Conservation (phyloP, 2,797 vertebrate species). For the Oreortyx pictus region DNA sequence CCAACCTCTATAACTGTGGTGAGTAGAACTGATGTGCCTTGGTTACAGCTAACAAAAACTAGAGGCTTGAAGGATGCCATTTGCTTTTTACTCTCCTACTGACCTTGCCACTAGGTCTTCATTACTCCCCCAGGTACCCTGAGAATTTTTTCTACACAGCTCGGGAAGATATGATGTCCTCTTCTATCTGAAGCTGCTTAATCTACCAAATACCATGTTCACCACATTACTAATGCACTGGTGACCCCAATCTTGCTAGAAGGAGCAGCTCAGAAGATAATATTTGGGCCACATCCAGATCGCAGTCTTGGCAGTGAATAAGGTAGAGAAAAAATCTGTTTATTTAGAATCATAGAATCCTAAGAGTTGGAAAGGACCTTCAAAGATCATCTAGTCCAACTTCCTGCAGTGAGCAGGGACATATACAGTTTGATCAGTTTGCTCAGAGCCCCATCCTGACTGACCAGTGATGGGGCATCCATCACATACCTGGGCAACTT, state of each 20-base stretch:
- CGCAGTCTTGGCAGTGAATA: background rate
- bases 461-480: no score
- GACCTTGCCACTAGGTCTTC: background rate
- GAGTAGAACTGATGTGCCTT: background rate
- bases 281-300: background rate
- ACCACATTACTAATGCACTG: background rate
- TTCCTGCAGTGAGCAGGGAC: no score
- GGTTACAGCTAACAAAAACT: background rate
- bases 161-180: background rate
- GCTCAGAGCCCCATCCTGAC: no score
- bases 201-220: background rate
- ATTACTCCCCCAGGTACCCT: background rate
- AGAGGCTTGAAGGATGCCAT: background rate
- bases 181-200: background rate
- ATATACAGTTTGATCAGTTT: no score
- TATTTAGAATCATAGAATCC: no score
- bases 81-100: background rate
- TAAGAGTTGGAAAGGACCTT: no score
- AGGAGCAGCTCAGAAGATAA: background rate
- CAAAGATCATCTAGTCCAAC: no score
- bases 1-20: background rate
- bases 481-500: no score
- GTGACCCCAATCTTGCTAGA: background rate
- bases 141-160: background rate
- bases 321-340: background rate